A percentile compares a stretch with the other conserved stretches of the same genome.
phyloP scores from a whole-genome alignment of 1,140 invertebrate genomes.

The Daktulosphaira vitifoliae region DNA sequence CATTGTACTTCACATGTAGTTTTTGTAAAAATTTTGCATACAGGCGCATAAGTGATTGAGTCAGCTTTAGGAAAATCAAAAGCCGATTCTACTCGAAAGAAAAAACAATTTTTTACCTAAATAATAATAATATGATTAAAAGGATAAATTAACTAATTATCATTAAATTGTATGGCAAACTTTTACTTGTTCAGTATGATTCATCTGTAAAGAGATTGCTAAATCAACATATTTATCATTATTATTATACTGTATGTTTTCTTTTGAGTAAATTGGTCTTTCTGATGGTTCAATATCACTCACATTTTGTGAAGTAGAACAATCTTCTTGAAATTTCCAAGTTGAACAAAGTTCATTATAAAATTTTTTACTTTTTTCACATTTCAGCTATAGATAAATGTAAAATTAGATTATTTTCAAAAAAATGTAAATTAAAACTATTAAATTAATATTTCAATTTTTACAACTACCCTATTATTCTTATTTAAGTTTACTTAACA shows the following conservation, averaged over 20 bases:
- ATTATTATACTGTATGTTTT: not conserved
- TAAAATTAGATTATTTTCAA: too few relatives aligned
- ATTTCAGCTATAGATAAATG: constrained; percentile 7
- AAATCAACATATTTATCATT: constrained; percentile 9
- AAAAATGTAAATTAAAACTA: too few relatives aligned
- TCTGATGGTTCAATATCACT: not conserved
- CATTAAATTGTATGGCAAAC: not conserved
- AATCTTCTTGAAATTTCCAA: constrained; percentile 6
- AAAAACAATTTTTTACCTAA: not conserved
- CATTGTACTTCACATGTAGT: constrained; percentile 10
- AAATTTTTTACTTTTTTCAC: constrained; percentile 2
- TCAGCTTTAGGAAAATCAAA: not conserved
- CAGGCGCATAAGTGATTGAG: not conserved
- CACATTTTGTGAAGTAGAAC: not conserved
- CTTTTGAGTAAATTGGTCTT: not conserved
- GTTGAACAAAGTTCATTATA: not conserved
- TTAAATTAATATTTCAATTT: too few relatives aligned
- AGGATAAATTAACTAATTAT: too few relatives aligned
- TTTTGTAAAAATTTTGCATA: not conserved
- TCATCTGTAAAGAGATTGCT: not conserved
- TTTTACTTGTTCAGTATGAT: not conserved
- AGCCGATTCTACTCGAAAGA: not conserved
- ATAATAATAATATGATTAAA: not conserved
- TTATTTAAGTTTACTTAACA: too few relatives aligned
- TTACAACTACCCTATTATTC: too few relatives aligned